phyloP scores from a whole-genome alignment of 2,113 vertebrate genomes.

The Marmota flaviventris region DNA sequence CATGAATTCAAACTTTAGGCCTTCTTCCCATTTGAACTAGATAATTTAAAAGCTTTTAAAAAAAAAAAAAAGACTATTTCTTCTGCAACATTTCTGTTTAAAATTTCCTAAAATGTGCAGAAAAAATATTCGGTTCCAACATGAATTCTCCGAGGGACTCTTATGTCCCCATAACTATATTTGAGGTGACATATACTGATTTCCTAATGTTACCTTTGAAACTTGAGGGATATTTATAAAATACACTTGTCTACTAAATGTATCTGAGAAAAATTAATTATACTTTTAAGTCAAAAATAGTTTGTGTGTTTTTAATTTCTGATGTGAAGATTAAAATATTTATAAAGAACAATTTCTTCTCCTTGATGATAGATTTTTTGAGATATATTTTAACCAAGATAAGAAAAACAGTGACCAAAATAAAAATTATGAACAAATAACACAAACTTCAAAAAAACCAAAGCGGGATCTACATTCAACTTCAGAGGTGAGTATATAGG shows the following conservation, averaged over 20 bases:
- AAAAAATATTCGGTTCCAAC: constrained; percentile 75
- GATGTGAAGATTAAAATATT: constrained; percentile 47
- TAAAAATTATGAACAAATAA: constrained; percentile 40
- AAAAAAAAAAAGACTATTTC: constrained; percentile 84
- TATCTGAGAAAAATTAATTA: neutral
- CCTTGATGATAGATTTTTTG: neutral
- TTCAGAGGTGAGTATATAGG: neutral
- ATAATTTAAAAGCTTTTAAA: constrained; percentile 69
- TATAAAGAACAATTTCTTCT: neutral
- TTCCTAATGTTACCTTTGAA: constrained; percentile 44
- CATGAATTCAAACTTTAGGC: constrained; percentile 87
- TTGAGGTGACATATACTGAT: neutral
- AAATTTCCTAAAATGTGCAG: constrained; percentile 83
- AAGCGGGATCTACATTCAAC: neutral
- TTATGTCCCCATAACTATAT: neutral
- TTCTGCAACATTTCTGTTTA: constrained; percentile 86
- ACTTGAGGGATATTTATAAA: neutral
- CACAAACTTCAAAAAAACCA: neutral
- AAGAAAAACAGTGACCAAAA: constrained; percentile 12
- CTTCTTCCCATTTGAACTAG: constrained; percentile 87
- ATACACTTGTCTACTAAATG: neutral
- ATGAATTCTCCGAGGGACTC: constrained; percentile 65
- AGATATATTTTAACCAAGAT: neutral
- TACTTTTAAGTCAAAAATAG: neutral
- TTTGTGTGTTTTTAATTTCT: neutral